Evolutionary conservation across 2,797 vertebrate genomes (phyloP).

Genomic region (Otus scops): DNA sequence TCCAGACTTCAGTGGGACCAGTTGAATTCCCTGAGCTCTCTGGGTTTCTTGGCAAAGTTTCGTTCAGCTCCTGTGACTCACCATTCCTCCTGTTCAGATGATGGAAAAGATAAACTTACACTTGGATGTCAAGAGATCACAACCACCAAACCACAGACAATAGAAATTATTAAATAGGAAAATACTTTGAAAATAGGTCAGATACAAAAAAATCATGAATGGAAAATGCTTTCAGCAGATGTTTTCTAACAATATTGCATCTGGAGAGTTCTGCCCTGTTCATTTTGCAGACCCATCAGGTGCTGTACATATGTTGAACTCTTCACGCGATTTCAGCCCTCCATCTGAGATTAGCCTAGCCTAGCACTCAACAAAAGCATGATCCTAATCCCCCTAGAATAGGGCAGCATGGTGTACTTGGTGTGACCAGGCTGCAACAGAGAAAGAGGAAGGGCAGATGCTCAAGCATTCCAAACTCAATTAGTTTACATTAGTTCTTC

Average conservation of each 20-base stretch:
- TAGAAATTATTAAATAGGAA: background rate
- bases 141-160: background rate
- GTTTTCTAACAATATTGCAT: background rate
- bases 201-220: background rate
- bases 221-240: background rate
- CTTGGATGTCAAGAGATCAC: background rate
- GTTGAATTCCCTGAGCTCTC: background rate
- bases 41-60: background rate
- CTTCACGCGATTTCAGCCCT: background rate
- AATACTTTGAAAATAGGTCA: background rate
- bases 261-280: background rate
- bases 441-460: background rate
- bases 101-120: background rate
- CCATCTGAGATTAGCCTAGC: background rate
- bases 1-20: background rate
- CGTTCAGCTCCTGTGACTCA: background rate
- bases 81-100: background rate
- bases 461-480: background rate
- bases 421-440: background rate
- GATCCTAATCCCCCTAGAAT: background rate
- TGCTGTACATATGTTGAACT: background rate
- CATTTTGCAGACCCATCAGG: background rate
- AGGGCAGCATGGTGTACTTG: background rate
- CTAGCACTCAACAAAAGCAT: background rate
- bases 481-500: constrained; percentile 25